Evolutionary conservation across 53 echinoderm and acorn worm species (phyloP).

Genomic region (Antedon mediterranea): DNA sequence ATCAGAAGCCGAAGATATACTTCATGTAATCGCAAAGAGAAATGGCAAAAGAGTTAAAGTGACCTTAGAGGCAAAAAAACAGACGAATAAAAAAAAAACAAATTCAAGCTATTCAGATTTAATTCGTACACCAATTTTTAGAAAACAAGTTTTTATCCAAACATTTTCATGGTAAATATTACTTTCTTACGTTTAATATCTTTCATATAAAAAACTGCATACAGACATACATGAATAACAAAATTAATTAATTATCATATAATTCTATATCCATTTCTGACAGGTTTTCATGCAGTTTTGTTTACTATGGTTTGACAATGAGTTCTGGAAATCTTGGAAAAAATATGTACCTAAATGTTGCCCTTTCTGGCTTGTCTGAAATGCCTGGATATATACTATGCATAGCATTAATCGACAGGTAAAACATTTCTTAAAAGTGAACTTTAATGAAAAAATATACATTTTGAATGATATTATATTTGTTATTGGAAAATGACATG

Average conservation of each 20-base stretch:
- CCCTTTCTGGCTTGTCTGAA: conserved; percentile 74
- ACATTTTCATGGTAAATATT: background rate
- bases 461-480: no score
- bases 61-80: background rate
- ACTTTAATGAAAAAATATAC: no score
- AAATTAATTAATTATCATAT: no score
- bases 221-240: no score
- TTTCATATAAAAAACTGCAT: no score
- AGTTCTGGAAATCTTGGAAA: conserved; percentile 68
- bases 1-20: background rate
- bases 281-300: conserved; percentile 87
- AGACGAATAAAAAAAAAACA: background rate
- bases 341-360: conserved; percentile 67
- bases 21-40: background rate
- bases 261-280: background rate
- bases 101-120: background rate
- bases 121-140: background rate
- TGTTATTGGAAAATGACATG: no score
- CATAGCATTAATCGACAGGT: conserved; percentile 47
- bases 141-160: background rate
- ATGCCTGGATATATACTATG: conserved; percentile 58
- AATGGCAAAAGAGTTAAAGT: background rate
- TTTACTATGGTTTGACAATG: conserved; percentile 92
- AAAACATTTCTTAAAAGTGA: background rate
- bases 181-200: no score